Evolutionary conservation across 2,113 vertebrate genomes (phyloP), one percentile per base, ranked within the genome.

Genomic region (Mormoops blainvillei): DNA sequence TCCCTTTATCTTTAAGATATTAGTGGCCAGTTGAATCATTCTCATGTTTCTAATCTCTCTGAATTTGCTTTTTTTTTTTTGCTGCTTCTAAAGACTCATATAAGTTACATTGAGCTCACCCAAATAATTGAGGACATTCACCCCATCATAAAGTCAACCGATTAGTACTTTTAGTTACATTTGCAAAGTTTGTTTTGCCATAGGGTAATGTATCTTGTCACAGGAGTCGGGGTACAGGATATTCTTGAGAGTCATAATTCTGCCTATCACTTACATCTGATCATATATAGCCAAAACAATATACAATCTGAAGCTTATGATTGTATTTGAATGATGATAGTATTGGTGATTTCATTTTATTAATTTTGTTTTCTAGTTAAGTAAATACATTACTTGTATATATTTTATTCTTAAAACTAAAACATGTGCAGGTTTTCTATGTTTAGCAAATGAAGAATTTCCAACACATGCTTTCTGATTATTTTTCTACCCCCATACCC

Each of bases 351-450:
- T 48, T 68, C 1, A 71, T 0, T 77, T 28, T 28, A 50, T 20
- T 91, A 24, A 58, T 94, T 94, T 74, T 71, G 18, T 26, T 89
- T 87, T 77, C 58, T 18, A 76, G 16, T 84, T 77, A 77, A 82
- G n/a, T 85, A 6, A 80, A 14, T 18, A 71, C 28, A 4, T 68
- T 56, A 45, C 26, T n/a, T 45, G 1, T 56, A 1, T 50, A 43
- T 45, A 20, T 33, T 65, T 14, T 65, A 4, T 31, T 8, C 78
- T 7, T 77, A 58, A 61, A 28, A 85, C 22, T 24, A 28, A 36
- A 80, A 24, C 31, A 26, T 7, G 16, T 4, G 54, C 1, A 4
- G 0, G 0, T 89, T 88, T 63, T 56, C 65, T 70, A 36, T 58
- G 10, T 52, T 89, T 80, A 78, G 13, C 4, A 71, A 58, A 8